Percentiles rank a stretch among this genome's conserved stretches.
phyloP scores from a whole-genome alignment of 2,888 invertebrate genomes.

The Tridacna crocea region DNA sequence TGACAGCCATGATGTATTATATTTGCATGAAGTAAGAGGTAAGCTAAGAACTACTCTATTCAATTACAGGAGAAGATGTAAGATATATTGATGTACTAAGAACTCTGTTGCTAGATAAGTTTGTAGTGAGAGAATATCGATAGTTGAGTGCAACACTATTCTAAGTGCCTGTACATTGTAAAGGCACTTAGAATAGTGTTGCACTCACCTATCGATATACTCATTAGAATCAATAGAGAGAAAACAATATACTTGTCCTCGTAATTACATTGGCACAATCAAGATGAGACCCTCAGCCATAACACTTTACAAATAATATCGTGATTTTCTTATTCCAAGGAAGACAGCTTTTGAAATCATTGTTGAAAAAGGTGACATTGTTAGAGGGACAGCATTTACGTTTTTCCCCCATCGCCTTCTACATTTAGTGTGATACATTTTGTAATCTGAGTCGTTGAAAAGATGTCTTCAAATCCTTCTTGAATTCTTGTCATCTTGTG shows the following conservation, averaged over 20 bases:
- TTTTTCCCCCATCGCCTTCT: background rate
- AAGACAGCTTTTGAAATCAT: no score
- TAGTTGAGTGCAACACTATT: no score
- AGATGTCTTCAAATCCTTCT: no score
- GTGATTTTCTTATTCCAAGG: no score
- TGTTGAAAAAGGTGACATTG: no score
- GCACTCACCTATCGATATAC: no score
- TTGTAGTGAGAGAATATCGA: background rate
- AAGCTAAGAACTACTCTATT: background rate
- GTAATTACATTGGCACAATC: constrained; percentile 5
- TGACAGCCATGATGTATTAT: no score
- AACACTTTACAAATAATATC: no score
- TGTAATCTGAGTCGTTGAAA: no score
- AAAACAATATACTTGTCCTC: constrained; percentile 14
- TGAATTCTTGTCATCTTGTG: background rate
- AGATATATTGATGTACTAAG: constrained; percentile 11
- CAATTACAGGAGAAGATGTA: constrained; percentile 9
- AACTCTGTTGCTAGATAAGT: constrained; percentile 6
- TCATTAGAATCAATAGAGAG: constrained; percentile 22
- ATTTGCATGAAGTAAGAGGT: no score
- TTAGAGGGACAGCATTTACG: background rate
- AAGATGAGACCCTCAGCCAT: background rate
- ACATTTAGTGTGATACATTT: background rate
- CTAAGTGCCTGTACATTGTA: no score
- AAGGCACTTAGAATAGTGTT: no score